A percentile compares a stretch with the other conserved stretches of the same genome.
Evolutionary conservation across 2,113 vertebrate species (phyloP).

Genomic region (Dromiciops gliroides): DNA sequence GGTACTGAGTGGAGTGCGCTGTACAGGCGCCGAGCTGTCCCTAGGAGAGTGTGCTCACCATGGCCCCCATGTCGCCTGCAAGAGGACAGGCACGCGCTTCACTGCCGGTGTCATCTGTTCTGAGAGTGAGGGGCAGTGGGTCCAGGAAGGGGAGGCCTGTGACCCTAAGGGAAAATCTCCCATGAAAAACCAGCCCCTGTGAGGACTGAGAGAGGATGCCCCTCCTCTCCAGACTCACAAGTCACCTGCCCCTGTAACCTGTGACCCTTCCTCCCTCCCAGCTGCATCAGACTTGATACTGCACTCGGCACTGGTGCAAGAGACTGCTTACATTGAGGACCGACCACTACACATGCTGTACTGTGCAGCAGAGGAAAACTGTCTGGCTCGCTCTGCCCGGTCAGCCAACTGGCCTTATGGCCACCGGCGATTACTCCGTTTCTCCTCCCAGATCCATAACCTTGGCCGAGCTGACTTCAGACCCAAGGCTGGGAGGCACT

Average conservation of each 20-base stretch:
- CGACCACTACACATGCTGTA: constrained; percentile 98
- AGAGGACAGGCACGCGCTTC: constrained; percentile 88
- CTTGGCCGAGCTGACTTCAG: constrained; percentile 95
- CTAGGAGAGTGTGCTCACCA: constrained; percentile 94
- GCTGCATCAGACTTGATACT: constrained; percentile 95
- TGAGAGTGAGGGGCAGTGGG: constrained; percentile 89
- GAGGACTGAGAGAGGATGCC: fast-evolving
- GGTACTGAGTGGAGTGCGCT: constrained; percentile 95
- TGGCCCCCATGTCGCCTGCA: constrained; percentile 87
- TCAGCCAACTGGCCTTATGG: constrained; percentile 98
- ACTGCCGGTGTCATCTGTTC: constrained; percentile 97
- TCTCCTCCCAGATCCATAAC: constrained; percentile 99
- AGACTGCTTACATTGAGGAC: constrained; percentile 97
- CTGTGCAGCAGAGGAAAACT: constrained; percentile 97
- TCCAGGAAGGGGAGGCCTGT: not conserved
- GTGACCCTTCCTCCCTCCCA: not conserved
- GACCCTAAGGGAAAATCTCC: not conserved
- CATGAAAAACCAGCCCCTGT: not conserved
- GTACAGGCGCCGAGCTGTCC: constrained; percentile 90
- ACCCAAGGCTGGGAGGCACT: constrained; percentile 96
- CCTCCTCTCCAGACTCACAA: fast-evolving
- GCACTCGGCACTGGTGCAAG: constrained; percentile 92
- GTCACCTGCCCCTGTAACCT: not conserved
- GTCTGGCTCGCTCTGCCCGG: constrained; percentile 91
- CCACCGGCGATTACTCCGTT: constrained; percentile 95